Evolutionary conservation across 2,797 vertebrate species (phyloP).

Genomic region (Cephalopachus bancanus): DNA sequence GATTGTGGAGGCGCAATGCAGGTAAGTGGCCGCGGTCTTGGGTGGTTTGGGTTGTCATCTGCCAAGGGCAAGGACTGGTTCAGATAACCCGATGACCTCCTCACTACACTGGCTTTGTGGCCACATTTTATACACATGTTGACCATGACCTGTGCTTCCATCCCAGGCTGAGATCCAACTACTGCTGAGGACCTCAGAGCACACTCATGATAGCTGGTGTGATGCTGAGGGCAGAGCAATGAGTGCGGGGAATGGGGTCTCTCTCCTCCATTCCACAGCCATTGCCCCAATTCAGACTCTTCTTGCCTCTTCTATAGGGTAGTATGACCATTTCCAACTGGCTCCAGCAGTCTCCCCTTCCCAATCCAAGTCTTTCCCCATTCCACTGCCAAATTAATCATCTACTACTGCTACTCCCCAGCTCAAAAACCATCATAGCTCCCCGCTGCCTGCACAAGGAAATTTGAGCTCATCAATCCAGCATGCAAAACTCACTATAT

Average conservation of each 20-base stretch:
- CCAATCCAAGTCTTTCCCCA: not conserved
- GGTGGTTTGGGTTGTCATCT: not conserved
- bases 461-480: not conserved
- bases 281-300: not conserved
- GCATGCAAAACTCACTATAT: not conserved
- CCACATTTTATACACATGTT: not conserved
- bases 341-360: not conserved
- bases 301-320: not conserved
- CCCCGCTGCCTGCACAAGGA: not conserved
- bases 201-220: not conserved
- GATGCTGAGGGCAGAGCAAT: not conserved
- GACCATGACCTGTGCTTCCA: not conserved
- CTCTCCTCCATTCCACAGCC: not conserved
- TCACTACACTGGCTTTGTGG: not conserved
- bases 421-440: not conserved
- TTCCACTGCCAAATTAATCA: not conserved
- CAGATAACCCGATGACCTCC: slow-evolving; percentile 15
- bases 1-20: not conserved
- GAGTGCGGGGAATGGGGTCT: not conserved
- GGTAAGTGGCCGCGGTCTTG: not conserved
- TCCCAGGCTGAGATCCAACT: not conserved
- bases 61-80: not conserved
- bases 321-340: not conserved
- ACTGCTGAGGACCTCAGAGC: not conserved
- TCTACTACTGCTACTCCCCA: not conserved